These are phyloP conservation scores for Acipenser oxyrinchus DNA, from an alignment of 2,797 vertebrate species.

Conservation along the genomic window DNA sequence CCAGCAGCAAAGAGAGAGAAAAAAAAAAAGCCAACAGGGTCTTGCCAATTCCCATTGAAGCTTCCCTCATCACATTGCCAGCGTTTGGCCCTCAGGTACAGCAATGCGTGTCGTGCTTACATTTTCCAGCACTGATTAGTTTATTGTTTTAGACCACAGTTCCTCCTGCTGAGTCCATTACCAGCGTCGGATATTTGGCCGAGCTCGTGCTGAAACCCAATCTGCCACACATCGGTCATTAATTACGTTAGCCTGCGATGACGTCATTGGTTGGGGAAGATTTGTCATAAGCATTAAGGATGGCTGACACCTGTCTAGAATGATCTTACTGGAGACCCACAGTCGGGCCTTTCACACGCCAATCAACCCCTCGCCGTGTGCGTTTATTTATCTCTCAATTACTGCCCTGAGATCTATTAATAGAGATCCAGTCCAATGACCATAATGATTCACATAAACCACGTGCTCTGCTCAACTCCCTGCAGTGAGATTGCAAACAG, in stretches of 20 bases:
- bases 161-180: constrained; percentile 49
- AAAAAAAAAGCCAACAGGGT: constrained; percentile 1
- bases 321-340: constrained; percentile 29
- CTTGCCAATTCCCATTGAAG: constrained; percentile 10
- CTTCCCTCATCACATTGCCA: constrained; percentile 23
- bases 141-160: constrained; percentile 38
- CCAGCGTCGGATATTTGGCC: constrained; percentile 38
- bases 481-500: no score
- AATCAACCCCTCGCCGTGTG: no score
- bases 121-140: constrained; percentile 28
- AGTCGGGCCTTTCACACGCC: constrained; percentile 36
- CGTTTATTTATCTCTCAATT: constrained; percentile 52
- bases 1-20: constrained; percentile 16
- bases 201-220: constrained; percentile 35
- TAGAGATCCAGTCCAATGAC: constrained; percentile 56
- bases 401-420: constrained; percentile 53
- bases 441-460: constrained; percentile 47
- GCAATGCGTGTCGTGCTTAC: constrained; percentile 22
- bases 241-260: constrained; percentile 44
- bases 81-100: constrained; percentile 21
- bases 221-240: constrained; percentile 43
- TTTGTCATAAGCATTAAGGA: constrained; percentile 57
- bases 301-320: constrained; percentile 58
- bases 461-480: no score
- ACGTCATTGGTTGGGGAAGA: constrained; percentile 50